These are phyloP conservation scores for Napeogenes inachia DNA, from an alignment of 2,888 invertebrate genomes.

Conservation along the genomic window DNA sequence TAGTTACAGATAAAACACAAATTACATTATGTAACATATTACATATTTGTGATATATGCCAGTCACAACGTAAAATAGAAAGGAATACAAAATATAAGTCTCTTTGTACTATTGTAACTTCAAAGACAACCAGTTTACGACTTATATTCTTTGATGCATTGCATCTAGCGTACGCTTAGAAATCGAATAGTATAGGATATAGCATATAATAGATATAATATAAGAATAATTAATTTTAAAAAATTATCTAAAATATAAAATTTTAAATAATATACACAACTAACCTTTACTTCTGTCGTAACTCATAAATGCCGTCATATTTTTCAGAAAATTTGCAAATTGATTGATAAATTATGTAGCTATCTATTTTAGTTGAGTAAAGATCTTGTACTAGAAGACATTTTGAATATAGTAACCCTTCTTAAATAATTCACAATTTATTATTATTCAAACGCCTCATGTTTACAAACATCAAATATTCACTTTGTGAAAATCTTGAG, in stretches of 20 bases:
- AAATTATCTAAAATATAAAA: too few species aligned
- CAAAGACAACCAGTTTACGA: slow-evolving; percentile 51
- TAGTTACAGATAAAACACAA: slow-evolving; percentile 37
- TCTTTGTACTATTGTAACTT: slow-evolving; percentile 46
- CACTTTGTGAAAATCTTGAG: background rate
- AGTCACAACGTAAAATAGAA: slow-evolving; percentile 41
- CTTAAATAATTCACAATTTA: background rate
- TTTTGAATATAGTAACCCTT: too few species aligned
- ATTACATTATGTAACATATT: slow-evolving; percentile 37
- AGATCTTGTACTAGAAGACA: too few species aligned
- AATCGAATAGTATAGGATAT: too few species aligned
- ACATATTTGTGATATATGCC: slow-evolving; percentile 42
- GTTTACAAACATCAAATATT: background rate
- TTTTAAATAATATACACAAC: too few species aligned
- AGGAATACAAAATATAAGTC: slow-evolving; percentile 55
- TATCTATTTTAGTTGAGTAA: too few species aligned
- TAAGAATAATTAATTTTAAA: too few species aligned
- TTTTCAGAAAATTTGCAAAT: too few species aligned
- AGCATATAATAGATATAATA: too few species aligned
- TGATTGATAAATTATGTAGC: too few species aligned
- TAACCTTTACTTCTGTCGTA: too few species aligned
- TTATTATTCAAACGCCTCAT: background rate
- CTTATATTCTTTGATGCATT: slow-evolving; percentile 57
- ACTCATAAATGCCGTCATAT: too few species aligned
- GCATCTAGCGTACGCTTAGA: slow-evolving; percentile 20